These are phyloP conservation scores for Belgica antarctica DNA, from an alignment of 2,888 invertebrate species.

Conservation along the genomic window DNA sequence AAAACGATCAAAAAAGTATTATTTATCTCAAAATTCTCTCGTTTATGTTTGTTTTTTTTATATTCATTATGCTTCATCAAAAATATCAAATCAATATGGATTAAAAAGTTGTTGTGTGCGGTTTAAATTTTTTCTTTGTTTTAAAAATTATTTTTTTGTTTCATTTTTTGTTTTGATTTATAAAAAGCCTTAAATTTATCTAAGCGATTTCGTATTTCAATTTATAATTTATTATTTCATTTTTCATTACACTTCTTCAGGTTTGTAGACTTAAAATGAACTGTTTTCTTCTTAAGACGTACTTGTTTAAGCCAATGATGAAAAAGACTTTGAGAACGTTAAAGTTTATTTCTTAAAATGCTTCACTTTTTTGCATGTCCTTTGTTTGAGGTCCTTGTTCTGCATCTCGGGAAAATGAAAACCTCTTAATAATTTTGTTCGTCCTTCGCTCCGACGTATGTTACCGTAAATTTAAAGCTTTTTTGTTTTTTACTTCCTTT, in stretches of 20 bases:
- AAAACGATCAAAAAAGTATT: neutral
- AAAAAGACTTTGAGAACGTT: slow-evolving; percentile 30
- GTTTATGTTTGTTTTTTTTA: neutral
- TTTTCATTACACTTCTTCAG: slow-evolving; percentile 30
- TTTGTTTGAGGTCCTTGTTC: no score
- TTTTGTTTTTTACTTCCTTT: slow-evolving; percentile 37
- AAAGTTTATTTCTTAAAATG: slow-evolving; percentile 17
- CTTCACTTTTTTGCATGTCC: slow-evolving; percentile 23
- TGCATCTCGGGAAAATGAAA: no score
- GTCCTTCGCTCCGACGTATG: neutral
- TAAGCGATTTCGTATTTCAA: slow-evolving; percentile 40
- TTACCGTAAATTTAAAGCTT: slow-evolving; percentile 42
- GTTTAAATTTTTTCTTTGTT: slow-evolving; percentile 20
- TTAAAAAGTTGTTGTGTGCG: slow-evolving; percentile 25
- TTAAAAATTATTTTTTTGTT: slow-evolving; percentile 9
- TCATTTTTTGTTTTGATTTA: slow-evolving; percentile 39
- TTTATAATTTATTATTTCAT: slow-evolving; percentile 28
- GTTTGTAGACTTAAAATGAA: slow-evolving; percentile 23
- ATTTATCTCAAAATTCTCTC: neutral
- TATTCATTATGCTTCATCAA: slow-evolving; percentile 11
- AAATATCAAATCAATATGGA: slow-evolving; percentile 16
- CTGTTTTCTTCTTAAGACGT: neutral
- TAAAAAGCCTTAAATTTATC: slow-evolving; percentile 43
- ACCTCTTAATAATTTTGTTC: no score
- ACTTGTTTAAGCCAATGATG: slow-evolving; percentile 30